Percentiles rank a stretch among this genome's conserved stretches.
Conservation (phyloP, 2,113 vertebrate species). For the Carlito syrichta region DNA sequence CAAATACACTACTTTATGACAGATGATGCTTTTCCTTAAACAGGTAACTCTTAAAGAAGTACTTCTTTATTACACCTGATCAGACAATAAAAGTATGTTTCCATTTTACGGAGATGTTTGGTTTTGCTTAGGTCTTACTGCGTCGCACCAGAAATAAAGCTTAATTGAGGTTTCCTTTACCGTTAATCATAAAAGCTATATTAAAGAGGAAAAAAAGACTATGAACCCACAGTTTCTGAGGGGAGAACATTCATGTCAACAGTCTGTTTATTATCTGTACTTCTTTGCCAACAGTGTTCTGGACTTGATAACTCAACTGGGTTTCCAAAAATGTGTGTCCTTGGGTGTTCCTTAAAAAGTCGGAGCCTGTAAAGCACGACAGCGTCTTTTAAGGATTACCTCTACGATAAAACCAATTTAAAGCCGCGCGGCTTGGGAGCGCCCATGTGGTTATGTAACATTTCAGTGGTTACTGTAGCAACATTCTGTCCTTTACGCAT, state of each 20-base stretch:
- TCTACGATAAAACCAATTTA: neutral
- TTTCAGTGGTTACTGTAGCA: conserved; percentile 31
- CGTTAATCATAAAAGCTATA: neutral
- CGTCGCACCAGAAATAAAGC: neutral
- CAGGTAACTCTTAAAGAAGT: conserved; percentile 18
- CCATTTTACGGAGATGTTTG: neutral
- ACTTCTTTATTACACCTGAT: neutral
- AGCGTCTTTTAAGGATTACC: neutral
- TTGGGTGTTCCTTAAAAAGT: neutral
- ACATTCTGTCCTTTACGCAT: neutral
- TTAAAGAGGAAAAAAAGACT: neutral
- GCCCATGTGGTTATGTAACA: neutral
- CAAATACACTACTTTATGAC: neutral
- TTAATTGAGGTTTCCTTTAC: neutral
- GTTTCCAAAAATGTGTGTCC: neutral
- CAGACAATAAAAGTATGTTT: neutral
- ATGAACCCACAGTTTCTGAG: neutral
- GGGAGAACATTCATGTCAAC: neutral
- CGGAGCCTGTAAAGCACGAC: neutral
- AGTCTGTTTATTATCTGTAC: neutral
- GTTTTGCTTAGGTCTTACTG: neutral
- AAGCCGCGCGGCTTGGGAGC: neutral
- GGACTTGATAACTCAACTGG: neutral
- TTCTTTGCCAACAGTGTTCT: neutral
- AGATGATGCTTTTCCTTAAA: neutral